Base-by-base conservation (phyloP, 2,113 vertebrate species). In the Nerophis lumbriciformis region DNA sequence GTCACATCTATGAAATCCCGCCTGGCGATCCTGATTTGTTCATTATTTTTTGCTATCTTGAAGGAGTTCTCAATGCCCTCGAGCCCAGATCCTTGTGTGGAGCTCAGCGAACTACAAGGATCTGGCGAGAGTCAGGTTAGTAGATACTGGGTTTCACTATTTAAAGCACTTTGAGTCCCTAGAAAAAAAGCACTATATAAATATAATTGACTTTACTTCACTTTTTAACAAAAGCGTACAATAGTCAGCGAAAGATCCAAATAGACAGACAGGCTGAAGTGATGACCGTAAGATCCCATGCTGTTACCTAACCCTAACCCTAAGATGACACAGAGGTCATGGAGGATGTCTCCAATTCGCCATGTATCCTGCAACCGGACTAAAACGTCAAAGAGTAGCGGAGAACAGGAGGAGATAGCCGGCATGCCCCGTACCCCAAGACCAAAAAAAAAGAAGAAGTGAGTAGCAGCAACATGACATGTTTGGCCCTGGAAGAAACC, bases 401-500 rank as follows among this genome's bases (percentile, higher is more conserved):
- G 37, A 59, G 65, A 71, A 49, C 13, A 0, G 42, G n/a, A 56
- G 13, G 42, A 65, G 61, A 66, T 5, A 8, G 36, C 58, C 19
- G 56, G 6, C 38, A 39, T 6, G 39, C 8, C 10, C 39, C 39
- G 5, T 5, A 6, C 38, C 6, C 6, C 9, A 39, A 55, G n/a
- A 54, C 21, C 48, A 47, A 39, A 65, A 54, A 50, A 50, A 58
- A 49, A 53, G 37, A 47, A 50, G 45, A 62, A 53, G 71, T 64
- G 77, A 76, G 79, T 19, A 2, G 64, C 68, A 66, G 77, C 71
- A 6, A 76, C 71, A 63, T 77, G 82, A 83, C 84, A 84, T 74
- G 83, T 85, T 83, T 85, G 83, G 79, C 76, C 84, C 81, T 60
- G 28, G 78, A 84, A 83, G 75, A 86, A 80, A 81, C 69, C 80